A percentile compares a stretch with the other conserved stretches of the same genome.
Conservation (phyloP, 2,797 vertebrate genomes). For the Micrastur ruficollis region DNA sequence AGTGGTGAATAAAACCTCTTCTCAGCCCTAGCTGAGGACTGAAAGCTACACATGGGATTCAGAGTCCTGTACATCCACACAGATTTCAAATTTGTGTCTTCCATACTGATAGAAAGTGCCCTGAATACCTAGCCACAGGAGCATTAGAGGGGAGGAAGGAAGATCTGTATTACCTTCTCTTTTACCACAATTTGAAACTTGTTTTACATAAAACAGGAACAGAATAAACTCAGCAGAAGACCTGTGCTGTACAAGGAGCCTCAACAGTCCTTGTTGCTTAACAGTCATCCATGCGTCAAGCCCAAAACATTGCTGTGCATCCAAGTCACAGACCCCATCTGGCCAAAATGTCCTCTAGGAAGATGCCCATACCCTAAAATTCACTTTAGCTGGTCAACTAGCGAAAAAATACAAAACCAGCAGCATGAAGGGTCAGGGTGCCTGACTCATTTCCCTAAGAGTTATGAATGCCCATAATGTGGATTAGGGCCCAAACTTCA, state of each 20-base stretch:
- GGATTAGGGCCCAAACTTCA: neutral
- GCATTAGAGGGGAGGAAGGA: neutral
- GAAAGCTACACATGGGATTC: neutral
- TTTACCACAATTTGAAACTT: neutral
- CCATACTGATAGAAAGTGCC: neutral
- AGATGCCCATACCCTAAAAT: neutral
- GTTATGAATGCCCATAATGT: neutral
- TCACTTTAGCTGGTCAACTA: neutral
- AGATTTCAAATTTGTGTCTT: neutral
- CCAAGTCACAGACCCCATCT: neutral
- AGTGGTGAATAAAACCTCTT: neutral
- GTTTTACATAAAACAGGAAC: neutral
- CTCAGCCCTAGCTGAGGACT: neutral
- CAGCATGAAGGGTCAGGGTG: neutral
- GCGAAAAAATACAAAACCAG: neutral
- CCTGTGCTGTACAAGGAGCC: neutral
- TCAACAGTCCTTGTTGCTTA: neutral
- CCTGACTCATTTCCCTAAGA: neutral
- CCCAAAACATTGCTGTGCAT: neutral
- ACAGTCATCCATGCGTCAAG: neutral
- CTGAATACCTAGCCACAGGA: neutral
- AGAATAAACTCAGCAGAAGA: neutral
- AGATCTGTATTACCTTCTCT: neutral
- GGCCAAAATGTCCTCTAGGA: neutral
- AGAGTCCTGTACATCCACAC: neutral